A percentile compares a stretch with the other conserved stretches of the same genome.
phyloP scores from a whole-genome alignment of 2,797 vertebrate genomes.

The Pseudotriccus pelzelni region DNA sequence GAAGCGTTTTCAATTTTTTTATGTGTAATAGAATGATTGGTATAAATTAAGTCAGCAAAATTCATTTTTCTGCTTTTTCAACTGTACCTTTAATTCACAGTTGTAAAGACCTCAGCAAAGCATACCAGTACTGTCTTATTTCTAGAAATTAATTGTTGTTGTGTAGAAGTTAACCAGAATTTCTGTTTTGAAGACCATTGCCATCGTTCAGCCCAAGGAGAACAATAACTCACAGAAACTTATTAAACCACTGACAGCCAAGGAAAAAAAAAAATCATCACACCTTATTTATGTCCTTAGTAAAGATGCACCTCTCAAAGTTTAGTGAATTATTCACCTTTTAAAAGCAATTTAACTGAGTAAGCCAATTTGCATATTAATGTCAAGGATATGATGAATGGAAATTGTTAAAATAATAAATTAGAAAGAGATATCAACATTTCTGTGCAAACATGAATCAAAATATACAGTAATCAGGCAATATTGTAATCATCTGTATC shows the following conservation, averaged over 20 bases:
- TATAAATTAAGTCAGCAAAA: not conserved
- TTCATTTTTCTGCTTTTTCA: not conserved
- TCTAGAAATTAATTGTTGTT: not conserved
- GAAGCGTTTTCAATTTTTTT: not conserved
- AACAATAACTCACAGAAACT: not conserved
- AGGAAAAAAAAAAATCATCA: not conserved
- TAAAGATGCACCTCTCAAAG: not conserved
- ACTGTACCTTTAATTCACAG: not conserved
- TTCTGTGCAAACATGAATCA: not conserved
- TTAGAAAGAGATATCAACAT: not conserved
- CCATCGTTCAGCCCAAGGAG: not conserved
- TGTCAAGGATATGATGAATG: not conserved
- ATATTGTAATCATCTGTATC: not conserved
- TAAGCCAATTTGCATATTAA: not conserved
- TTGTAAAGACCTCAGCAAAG: not conserved
- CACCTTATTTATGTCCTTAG: not conserved
- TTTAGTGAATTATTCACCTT: not conserved
- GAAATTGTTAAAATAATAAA: not conserved
- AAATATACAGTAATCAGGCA: not conserved
- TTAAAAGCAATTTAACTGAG: not conserved
- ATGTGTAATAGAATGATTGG: fast-evolving
- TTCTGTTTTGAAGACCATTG: not conserved
- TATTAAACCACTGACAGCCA: not conserved
- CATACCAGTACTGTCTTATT: not conserved
- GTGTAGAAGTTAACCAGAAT: not conserved